Base-by-base conservation (phyloP, 2,797 vertebrate genomes). In the Clarias platycephalus region DNA sequence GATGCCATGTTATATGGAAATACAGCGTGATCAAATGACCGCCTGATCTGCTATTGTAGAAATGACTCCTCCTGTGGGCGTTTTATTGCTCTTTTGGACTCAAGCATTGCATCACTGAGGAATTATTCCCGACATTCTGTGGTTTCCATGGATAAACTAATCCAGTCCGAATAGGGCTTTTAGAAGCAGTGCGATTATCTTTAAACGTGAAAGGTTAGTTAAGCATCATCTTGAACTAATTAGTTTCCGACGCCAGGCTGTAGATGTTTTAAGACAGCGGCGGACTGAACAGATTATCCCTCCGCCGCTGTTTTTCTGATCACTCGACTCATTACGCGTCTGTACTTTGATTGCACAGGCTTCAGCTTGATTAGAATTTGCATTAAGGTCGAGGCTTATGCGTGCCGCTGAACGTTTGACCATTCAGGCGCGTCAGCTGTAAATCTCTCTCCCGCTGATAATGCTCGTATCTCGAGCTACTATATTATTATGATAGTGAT, bases 371-470 rank as follows among this genome's bases (percentile, higher is more conserved):
- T 86, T 78, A 28, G 16, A 77, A 62, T 84, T 83, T 63, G 82
- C 87, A 89, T 87, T 86, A 84, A 87, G 85, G 89, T 88, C 82
- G 87, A 86, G 57, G 85, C 84, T 87, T 85, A 70, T 26, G 70
- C 74, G 84, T 13, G 84, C 60, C 76, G 49, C 64, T 77, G 83
- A 81, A 85, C 60, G 66, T 84, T 83, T 79, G 84, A 89, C 64
- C 71, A 40, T 83, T 62, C 28, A 37, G 28, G 60, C 66, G 49
- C 70, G 75, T 83, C 81, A 57, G 82, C 83, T 57, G 58, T 78
- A 44, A 78, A 78, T 75, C 74, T 84, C 70, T 82, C 70, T 82
- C 76, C 28, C 22, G 26, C 22, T 31, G 60, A 86, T 84, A 81
- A 70, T 57, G 22, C 66, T 83, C 60, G 82, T 74, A 81, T 86